Evolutionary conservation across 2,113 vertebrate species (phyloP), one percentile per base, ranked within the genome.

Genomic region (Toxotes chatareus): DNA sequence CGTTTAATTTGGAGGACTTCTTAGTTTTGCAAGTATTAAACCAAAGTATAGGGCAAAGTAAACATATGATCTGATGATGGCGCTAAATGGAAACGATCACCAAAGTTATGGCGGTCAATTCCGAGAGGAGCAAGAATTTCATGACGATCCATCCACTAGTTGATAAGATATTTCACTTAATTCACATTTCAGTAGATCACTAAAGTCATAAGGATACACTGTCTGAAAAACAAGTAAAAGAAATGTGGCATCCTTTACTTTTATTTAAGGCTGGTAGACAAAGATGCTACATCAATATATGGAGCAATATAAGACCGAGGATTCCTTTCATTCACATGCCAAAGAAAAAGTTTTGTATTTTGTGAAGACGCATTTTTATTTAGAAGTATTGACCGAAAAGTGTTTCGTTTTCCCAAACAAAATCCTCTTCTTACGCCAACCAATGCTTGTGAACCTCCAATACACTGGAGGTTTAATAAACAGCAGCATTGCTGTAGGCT

Each of bases 401-500:
- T 17, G 4, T 10, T 63, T 46, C 11, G 27, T 4, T 57, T 65
- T 40, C 1, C 6, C 14, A 19, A 6, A 34, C 21, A 68, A 57
- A 56, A 34, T 38, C 12, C 2, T 1, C 36, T 51, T 71, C 17
- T 77, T 60, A 59, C 69, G 61, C 49, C 31, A 51, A 56, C 4
- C 19, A 3, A 12, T 13, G 61, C 9, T 7, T 71, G 16, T 55
- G 19, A 73, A 56, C 19, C 23, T 3, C n/a, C 17, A 51, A 21
- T 32, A 32, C 57, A 71, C 6, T 7, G 19, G 56, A 60, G 38
- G 46, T 44, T 51, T 19, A 55, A 34, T 64, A 51, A 72, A 82
- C 67, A 56, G 57, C 42, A 70, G 23, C 62, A 51, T 66, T 57
- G 62, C 82, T 77, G n/a, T 53, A 14, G 72, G 75, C 71, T 70